Percentiles rank a stretch among this genome's conserved stretches.
phyloP scores from a whole-genome alignment of 2,888 invertebrate genomes.

The Agrilus mali region DNA sequence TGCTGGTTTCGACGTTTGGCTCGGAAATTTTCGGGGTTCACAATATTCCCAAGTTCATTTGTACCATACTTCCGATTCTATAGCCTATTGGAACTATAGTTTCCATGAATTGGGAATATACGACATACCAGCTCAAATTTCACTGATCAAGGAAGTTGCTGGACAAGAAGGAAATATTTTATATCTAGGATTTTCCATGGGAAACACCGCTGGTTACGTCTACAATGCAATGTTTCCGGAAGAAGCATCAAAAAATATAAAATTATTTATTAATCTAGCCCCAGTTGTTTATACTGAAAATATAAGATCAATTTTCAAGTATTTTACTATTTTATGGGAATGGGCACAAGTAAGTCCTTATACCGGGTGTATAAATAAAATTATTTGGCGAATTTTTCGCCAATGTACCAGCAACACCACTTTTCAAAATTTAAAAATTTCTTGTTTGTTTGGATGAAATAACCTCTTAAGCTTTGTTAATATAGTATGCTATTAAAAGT shows the following conservation, averaged over 20 bases:
- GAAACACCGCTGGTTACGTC: slow-evolving; percentile 56
- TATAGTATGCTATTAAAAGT: too few relatives aligned
- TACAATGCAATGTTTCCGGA: slow-evolving; percentile 50
- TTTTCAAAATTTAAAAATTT: too few relatives aligned
- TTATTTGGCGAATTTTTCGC: too few relatives aligned
- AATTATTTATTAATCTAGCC: slow-evolving; percentile 46
- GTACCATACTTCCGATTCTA: slow-evolving; percentile 9
- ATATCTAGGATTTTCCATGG: slow-evolving; percentile 80
- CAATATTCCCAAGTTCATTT: slow-evolving; percentile 17
- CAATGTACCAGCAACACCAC: too few relatives aligned
- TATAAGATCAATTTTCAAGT: slow-evolving; percentile 44
- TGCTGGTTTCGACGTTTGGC: slow-evolving; percentile 39
- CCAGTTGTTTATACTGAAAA: slow-evolving; percentile 46
- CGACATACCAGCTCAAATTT: slow-evolving; percentile 12
- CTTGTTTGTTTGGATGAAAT: too few relatives aligned
- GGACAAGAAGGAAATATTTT: slow-evolving; percentile 28
- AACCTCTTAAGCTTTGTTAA: too few relatives aligned
- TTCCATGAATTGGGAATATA: slow-evolving; percentile 14
- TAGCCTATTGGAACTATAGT: slow-evolving; percentile 18
- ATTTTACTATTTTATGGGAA: slow-evolving; percentile 47
- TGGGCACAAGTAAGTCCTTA: slow-evolving; percentile 37
- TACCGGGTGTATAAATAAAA: too few relatives aligned
- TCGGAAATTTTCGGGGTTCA: slow-evolving; percentile 27
- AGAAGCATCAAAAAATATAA: slow-evolving; percentile 49
- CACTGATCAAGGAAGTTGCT: slow-evolving; percentile 10